Conservation (phyloP, 2,797 vertebrate genomes). For the Ctenosaura bakeri region DNA sequence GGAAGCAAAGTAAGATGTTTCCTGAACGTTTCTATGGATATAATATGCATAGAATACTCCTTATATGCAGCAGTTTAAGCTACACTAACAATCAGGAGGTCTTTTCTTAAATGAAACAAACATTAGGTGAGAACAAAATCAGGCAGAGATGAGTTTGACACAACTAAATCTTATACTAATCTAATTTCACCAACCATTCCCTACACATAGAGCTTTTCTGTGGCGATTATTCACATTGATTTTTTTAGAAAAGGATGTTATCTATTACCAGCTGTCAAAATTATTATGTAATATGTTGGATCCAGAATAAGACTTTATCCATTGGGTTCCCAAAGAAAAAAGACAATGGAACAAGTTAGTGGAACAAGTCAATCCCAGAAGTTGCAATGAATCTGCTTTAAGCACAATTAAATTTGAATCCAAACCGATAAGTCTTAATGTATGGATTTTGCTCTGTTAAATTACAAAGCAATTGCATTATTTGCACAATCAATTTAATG, state of each 20-base stretch:
- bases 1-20: background rate
- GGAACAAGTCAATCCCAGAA: background rate
- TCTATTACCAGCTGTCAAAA: background rate
- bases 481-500: conserved; percentile 39
- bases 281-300: background rate
- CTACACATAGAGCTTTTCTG: conserved; percentile 19
- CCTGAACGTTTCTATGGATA: background rate
- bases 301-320: background rate
- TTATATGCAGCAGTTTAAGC: conserved; percentile 1
- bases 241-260: background rate
- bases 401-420: background rate
- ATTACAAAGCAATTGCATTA: conserved; percentile 51
- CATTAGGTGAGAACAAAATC: conserved; percentile 60
- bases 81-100: conserved; percentile 28
- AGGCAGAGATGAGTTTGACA: conserved; percentile 53
- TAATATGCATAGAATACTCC: background rate
- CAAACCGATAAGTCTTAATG: background rate
- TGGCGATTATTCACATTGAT: background rate
- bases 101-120: conserved; percentile 48
- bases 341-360: background rate
- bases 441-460: conserved; percentile 56
- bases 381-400: background rate
- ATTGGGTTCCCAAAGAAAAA: background rate
- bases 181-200: conserved; percentile 31
- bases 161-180: conserved; percentile 39